Evolutionary conservation across 2,797 vertebrate species (phyloP), one percentile per base, ranked within the genome.

Genomic region (Eurystomus glaucurus): DNA sequence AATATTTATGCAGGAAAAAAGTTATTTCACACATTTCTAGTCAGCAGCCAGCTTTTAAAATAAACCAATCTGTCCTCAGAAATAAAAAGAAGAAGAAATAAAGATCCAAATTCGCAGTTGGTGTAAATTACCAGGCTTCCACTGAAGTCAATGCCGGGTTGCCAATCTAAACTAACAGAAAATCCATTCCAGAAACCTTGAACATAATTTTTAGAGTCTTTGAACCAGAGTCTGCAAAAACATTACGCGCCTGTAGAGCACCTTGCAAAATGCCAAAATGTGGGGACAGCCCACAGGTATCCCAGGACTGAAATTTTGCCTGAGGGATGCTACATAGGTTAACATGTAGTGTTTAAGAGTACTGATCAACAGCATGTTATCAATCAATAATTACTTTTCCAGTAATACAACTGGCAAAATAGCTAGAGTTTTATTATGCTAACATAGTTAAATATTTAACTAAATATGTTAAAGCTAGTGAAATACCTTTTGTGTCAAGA

Each of bases 51-150:
- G 88, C 41, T 96, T 97, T 96, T 91, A 93, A 97, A 97, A 92
- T 94, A 95, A 96, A 96, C 92, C 86, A 94, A 78, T 91, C 88
- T 93, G 93, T 92, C 91, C 92, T 94, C 52, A 96, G 64, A 96
- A 96, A 92, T 96, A 80, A 96, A 93, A 94, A 61, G 86, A 93
- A 95, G 90, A 95, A 95, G 97, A 96, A 95, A 97, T 92, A 95
- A 77, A 91, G 83, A 93, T 96, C 84, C 74, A 95, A 92, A 96
- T 91, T 95, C 4, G 3, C 84, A 78, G 71, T 93, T 95, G 90
- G 86, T 96, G 92, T 91, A 96, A 96, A 97, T 96, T 87, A 79
- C 84, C 90, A 97, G 90, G 85, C 66, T 89, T 96, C 88, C 83
- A 92, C 78, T 95, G 92, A 94, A 95, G 81, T 85, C 52, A 89